These are phyloP conservation scores for Seriola rivoliana DNA, from an alignment of 2,113 vertebrate species.

Conservation along the genomic window DNA sequence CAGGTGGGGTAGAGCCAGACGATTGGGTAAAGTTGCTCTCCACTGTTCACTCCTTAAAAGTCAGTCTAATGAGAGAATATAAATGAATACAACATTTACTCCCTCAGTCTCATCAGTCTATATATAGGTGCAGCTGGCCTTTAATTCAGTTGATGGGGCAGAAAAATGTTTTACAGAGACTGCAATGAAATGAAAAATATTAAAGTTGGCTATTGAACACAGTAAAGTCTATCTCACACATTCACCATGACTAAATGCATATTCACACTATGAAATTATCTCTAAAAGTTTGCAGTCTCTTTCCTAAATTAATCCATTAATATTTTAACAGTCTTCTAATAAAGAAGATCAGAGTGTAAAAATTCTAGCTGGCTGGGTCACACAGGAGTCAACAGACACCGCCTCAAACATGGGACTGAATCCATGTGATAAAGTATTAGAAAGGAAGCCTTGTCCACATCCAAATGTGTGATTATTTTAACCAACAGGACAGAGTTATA, in stretches of 20 bases:
- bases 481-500: conserved; percentile 7
- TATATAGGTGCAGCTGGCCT: neutral
- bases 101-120: neutral
- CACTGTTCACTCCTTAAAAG: neutral
- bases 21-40: neutral
- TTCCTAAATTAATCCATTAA: neutral
- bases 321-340: neutral
- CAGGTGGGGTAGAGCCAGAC: neutral
- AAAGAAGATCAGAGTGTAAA: conserved; percentile 12
- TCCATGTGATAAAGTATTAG: conserved; percentile 54
- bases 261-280: neutral
- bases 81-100: neutral
- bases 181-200: neutral
- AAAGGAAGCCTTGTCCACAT: conserved; percentile 59
- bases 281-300: neutral
- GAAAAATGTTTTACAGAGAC: neutral
- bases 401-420: conserved; percentile 15
- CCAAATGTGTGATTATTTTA: conserved; percentile 27
- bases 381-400: conserved; percentile 16
- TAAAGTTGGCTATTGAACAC: neutral
- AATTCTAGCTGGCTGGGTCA: conserved; percentile 2
- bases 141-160: neutral
- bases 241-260: neutral
- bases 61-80: no score
- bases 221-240: neutral